These are phyloP conservation scores for Danio jaintianensis DNA, from an alignment of 2,797 vertebrate genomes.

Conservation along the genomic window DNA sequence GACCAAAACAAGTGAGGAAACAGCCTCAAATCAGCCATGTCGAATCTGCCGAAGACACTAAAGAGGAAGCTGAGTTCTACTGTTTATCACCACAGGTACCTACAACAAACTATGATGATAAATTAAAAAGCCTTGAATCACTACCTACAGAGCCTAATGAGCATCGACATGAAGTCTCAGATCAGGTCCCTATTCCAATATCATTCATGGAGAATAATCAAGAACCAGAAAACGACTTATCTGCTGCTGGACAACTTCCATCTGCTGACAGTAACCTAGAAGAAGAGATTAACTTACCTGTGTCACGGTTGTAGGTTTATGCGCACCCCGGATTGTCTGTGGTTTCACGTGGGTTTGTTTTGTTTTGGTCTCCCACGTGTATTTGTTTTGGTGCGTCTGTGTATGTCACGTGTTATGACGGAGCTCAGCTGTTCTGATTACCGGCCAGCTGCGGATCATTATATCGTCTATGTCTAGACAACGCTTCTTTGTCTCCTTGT, in stretches of 20 bases:
- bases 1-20: not conserved
- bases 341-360: too few species aligned
- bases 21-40: not conserved
- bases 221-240: not conserved
- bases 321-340: too few species aligned
- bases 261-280: too few species aligned
- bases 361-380: too few species aligned
- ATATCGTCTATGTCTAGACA: too few species aligned
- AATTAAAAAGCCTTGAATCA: not conserved
- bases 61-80: too few species aligned
- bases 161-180: not conserved
- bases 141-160: not conserved
- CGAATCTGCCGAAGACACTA: not conserved
- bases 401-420: too few species aligned
- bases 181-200: not conserved
- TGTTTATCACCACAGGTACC: not conserved
- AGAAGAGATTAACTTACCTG: conserved; percentile 1
- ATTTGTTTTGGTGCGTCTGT: too few species aligned
- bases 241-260: not conserved
- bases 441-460: too few species aligned
- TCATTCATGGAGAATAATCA: not conserved
- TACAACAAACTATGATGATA: not conserved
- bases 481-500: too few species aligned
- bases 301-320: too few species aligned
- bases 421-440: too few species aligned